Evolutionary conservation across 1,140 invertebrate genomes (phyloP), one percentile per base, ranked within the genome.

Genomic region (Liolophura sinensis): DNA sequence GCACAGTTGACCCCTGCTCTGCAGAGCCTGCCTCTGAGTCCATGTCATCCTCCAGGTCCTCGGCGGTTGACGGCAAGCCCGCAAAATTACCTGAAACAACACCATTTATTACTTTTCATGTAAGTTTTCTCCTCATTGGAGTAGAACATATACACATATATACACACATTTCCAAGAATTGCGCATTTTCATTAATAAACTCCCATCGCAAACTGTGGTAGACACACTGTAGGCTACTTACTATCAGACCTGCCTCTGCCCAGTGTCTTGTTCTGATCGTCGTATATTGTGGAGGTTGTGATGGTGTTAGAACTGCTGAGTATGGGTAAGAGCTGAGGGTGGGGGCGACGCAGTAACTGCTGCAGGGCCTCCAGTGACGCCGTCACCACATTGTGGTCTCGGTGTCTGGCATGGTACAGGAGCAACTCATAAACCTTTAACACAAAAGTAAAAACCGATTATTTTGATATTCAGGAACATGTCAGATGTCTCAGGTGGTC

Each of bases 371-470:
- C 94, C 70, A 96, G 85, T 22, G 91, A 87, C 11, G 92, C 88
- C 69, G 93, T 93, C 60, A 93, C 88, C n/a, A 94, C 87, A 84
- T 95, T 95, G 79, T 94, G 93, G 82, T 94, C 91, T 1, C 83
- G 82, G 76, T 90, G 89, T 61, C 89, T 86, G 40, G 89, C 87
- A 79, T 90, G 92, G 76, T 91, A 85, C 22, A 96, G 76, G 77
- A 91, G 90, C n/a, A 94, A 82, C 80, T 95, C 91, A 81, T 93
- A 94, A 20, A 95, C 86, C 89, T 93, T 84, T 5, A 77, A 74
- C 57, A 75, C 64, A 74, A 58, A 62, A 50, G 60, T 25, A 54
- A 69, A 24, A 15, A 71, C 27, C 46, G 9, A 40, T 40, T 40
- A 40, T 40, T 40, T 40, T 40, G 9, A 40, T 12, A 54, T 54